A percentile compares a stretch with the other conserved stretches of the same genome.
Evolutionary conservation across 2,113 vertebrate genomes (phyloP).

Genomic region (Nycticebus coucang): DNA sequence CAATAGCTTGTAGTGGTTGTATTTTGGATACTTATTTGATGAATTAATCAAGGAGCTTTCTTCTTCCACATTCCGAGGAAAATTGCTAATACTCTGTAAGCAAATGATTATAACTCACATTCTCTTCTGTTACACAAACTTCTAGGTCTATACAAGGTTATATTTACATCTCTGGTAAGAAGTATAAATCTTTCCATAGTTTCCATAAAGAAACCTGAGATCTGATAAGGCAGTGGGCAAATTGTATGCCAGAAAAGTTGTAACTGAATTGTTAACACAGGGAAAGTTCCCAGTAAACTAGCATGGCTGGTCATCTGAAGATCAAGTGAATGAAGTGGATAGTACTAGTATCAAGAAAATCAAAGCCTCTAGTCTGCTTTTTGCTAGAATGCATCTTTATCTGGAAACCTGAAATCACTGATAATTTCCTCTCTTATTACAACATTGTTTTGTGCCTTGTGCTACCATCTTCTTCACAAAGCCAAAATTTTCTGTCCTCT

Average conservation of each 20-base stretch:
- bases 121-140: neutral
- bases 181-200: neutral
- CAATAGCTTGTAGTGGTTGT: neutral
- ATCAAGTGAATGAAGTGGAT: neutral
- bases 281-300: neutral
- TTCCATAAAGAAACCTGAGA: slow-evolving; percentile 30
- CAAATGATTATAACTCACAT: neutral
- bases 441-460: neutral
- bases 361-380: neutral
- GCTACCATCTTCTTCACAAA: neutral
- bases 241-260: neutral
- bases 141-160: neutral
- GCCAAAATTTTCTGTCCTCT: neutral
- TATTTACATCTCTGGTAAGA: neutral
- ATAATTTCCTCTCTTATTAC: neutral
- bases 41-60: neutral
- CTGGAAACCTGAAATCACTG: neutral
- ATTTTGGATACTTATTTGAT: slow-evolving; percentile 1
- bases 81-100: neutral
- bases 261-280: neutral
- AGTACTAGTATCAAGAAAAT: neutral
- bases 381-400: neutral
- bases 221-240: neutral
- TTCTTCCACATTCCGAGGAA: slow-evolving; percentile 1
- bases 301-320: neutral